Conservation (phyloP, 2,888 invertebrate genomes). For the Watsonalla binaria region DNA sequence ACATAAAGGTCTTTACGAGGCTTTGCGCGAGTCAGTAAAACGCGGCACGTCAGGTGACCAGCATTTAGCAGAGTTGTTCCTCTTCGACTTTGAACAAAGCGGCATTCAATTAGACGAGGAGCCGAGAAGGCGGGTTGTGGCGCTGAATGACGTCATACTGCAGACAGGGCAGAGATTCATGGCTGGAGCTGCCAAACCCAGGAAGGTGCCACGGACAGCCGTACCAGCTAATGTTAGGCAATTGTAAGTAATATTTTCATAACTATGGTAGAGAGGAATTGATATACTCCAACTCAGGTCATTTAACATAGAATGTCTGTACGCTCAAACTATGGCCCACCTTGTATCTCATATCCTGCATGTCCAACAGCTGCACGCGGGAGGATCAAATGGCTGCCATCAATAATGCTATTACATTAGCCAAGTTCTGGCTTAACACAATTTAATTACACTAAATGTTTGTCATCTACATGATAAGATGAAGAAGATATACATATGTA, state of each 20-base stretch:
- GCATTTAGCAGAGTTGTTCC: slow-evolving; percentile 92
- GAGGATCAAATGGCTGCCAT: no score
- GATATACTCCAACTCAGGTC: no score
- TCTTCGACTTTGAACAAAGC: slow-evolving; percentile 98
- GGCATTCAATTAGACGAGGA: slow-evolving; percentile 94
- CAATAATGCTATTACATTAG: no score
- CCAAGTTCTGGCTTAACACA: no score
- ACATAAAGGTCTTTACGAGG: slow-evolving; percentile 88
- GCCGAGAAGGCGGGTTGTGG: slow-evolving; percentile 86
- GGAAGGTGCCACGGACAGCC: slow-evolving; percentile 80
- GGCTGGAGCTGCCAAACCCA: slow-evolving; percentile 84
- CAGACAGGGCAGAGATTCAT: slow-evolving; percentile 91
- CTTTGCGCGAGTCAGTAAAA: slow-evolving; percentile 84
- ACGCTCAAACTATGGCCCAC: no score
- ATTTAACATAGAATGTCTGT: no score
- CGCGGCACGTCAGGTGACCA: slow-evolving; percentile 90
- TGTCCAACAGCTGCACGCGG: no score
- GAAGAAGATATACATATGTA: no score
- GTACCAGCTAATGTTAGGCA: slow-evolving; percentile 86
- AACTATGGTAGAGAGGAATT: background rate
- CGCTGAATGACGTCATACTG: slow-evolving; percentile 91
- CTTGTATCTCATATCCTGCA: no score
- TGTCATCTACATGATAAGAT: no score
- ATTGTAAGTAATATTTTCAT: slow-evolving; percentile 76
- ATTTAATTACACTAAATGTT: no score